These are phyloP conservation scores for Notarius lentiginosus DNA, from an alignment of 2,113 vertebrate genomes.

Conservation along the genomic window DNA sequence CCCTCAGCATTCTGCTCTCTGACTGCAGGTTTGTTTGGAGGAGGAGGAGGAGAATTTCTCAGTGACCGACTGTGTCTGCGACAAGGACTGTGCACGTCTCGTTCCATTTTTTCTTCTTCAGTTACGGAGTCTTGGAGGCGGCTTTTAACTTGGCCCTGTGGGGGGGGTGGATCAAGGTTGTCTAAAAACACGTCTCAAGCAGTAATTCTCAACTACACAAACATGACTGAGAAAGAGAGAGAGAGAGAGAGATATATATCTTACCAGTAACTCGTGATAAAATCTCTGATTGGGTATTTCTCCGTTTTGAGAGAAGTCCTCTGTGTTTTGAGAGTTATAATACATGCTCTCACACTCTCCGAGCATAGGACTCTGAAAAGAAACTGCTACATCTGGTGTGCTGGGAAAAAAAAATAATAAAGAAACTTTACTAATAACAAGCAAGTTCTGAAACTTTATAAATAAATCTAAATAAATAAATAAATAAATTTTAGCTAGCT, in stretches of 20 bases:
- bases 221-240: background rate
- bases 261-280: conserved; percentile 82
- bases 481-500: background rate
- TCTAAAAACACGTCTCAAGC: background rate
- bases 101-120: conserved; percentile 62
- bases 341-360: conserved; percentile 71
- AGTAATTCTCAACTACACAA: background rate
- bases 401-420: conserved; percentile 15
- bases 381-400: conserved; percentile 32
- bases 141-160: conserved; percentile 84
- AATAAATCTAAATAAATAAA: background rate
- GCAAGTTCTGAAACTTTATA: background rate
- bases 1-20: conserved; percentile 26
- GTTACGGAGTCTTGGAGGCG: conserved; percentile 74
- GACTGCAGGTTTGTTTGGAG: background rate
- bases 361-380: conserved; percentile 64
- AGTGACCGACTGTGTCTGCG: conserved; percentile 37
- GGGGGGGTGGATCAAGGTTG: background rate
- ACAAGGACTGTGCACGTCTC: background rate
- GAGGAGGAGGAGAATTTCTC: conserved; percentile 17
- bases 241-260: background rate
- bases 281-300: conserved; percentile 70
- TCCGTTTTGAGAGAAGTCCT: conserved; percentile 52
- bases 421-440: background rate
- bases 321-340: conserved; percentile 62